Conservation (phyloP, 2,113 vertebrate species). For the Callithrix jacchus region DNA sequence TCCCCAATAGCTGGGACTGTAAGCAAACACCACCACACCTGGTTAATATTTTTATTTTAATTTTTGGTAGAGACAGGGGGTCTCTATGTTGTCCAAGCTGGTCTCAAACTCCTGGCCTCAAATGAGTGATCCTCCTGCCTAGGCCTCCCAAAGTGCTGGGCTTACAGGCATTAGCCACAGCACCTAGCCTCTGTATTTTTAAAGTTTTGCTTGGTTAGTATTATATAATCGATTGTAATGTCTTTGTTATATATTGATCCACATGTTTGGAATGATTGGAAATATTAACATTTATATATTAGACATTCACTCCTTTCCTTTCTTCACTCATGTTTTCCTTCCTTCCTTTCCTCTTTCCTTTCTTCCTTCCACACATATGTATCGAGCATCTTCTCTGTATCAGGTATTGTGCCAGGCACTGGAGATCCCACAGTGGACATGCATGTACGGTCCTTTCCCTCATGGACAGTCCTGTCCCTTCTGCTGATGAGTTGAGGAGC, state of each 20-base stretch:
- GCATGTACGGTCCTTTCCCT: background rate
- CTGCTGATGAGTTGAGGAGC: background rate
- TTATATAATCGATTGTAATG: background rate
- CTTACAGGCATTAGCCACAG: too few species aligned
- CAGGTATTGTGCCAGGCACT: background rate
- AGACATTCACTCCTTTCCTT: background rate
- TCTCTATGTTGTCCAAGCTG: too few species aligned
- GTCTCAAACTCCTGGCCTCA: too few species aligned
- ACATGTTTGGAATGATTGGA: background rate
- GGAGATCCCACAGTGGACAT: background rate
- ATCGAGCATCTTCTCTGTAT: background rate
- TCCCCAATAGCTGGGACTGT: too few species aligned
- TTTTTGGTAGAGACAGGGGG: too few species aligned
- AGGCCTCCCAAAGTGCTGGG: too few species aligned
- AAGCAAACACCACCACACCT: too few species aligned
- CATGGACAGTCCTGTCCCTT: background rate
- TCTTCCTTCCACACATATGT: background rate
- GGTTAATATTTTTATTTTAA: too few species aligned
- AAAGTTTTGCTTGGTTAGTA: background rate
- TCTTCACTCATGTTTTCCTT: background rate
- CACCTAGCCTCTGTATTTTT: background rate
- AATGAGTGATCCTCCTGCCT: too few species aligned
- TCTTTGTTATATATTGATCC: background rate
- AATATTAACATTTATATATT: background rate
- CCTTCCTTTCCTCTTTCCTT: background rate